These are phyloP conservation scores for Erebia epiphron DNA, from an alignment of 2,888 invertebrate genomes.

Conservation along the genomic window DNA sequence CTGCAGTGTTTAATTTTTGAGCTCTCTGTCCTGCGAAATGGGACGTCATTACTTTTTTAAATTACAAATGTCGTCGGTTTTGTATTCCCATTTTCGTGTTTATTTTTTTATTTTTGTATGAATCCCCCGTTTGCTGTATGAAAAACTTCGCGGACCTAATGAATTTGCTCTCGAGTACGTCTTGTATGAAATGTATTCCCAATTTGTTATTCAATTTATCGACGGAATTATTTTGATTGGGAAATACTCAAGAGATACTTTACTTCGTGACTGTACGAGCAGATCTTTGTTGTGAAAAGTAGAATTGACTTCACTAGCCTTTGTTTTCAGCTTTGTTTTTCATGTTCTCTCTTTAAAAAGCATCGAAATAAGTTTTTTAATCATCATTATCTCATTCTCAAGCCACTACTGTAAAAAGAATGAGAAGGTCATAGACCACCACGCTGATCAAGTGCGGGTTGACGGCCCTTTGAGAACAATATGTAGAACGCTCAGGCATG, in stretches of 20 bases:
- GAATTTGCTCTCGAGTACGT: slow-evolving; percentile 24
- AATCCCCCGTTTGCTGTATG: slow-evolving; percentile 32
- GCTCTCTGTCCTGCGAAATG: slow-evolving; percentile 78
- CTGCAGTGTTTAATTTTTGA: slow-evolving; percentile 81
- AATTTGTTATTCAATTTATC: slow-evolving; percentile 18
- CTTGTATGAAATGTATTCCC: slow-evolving; percentile 19
- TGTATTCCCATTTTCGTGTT: slow-evolving; percentile 54
- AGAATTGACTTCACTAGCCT: not conserved
- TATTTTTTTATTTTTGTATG: slow-evolving; percentile 51
- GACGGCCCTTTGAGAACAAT: too few species aligned
- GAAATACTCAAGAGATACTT: slow-evolving; percentile 11
- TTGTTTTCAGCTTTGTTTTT: slow-evolving; percentile 6
- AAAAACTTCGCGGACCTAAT: slow-evolving; percentile 28
- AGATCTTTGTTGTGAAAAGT: not conserved
- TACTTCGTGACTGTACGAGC: not conserved
- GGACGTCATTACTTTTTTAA: slow-evolving; percentile 81
- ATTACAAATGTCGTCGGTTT: slow-evolving; percentile 76
- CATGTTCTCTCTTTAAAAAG: not conserved
- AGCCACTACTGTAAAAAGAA: too few species aligned
- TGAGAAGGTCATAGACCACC: too few species aligned
- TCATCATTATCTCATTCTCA: not conserved
- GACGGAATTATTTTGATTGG: slow-evolving; percentile 22
- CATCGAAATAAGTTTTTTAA: not conserved
- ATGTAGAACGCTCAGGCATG: too few species aligned
- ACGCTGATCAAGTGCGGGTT: too few species aligned